These are phyloP conservation scores for Crepidodera aurea DNA, from an alignment of 2,888 invertebrate species.

Conservation along the genomic window DNA sequence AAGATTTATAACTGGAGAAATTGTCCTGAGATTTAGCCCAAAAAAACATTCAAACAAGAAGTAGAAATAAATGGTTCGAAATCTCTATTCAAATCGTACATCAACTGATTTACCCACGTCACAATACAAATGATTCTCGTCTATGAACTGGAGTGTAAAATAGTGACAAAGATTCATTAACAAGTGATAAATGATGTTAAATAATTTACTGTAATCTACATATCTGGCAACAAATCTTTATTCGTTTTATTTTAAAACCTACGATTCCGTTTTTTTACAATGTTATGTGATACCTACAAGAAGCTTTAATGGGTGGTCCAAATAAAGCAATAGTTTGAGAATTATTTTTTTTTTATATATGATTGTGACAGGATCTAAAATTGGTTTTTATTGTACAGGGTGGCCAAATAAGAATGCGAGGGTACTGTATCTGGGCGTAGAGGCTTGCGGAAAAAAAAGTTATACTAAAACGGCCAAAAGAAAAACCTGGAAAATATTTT, in stretches of 20 bases:
- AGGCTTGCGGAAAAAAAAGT: too few species aligned
- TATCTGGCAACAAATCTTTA: conserved; percentile 23
- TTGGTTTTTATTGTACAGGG: too few species aligned
- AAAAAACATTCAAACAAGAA: background rate
- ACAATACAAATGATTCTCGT: conserved; percentile 19
- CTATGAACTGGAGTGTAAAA: conserved; percentile 24
- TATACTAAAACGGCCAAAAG: too few species aligned
- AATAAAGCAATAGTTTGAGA: background rate
- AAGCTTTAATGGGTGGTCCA: conserved; percentile 6
- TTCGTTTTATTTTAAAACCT: conserved; percentile 17
- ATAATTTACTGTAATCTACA: conserved; percentile 21
- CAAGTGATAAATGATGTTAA: conserved; percentile 24
- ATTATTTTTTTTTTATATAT: too few species aligned
- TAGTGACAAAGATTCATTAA: conserved; percentile 19
- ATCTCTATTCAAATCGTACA: conserved; percentile 7
- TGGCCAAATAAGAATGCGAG: too few species aligned
- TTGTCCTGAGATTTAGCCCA: too few species aligned
- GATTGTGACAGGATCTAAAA: too few species aligned
- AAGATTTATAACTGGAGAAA: too few species aligned
- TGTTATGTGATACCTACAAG: conserved; percentile 8
- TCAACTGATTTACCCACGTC: conserved; percentile 1
- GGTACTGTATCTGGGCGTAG: too few species aligned
- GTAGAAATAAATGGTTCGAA: too few species aligned
- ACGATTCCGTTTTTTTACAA: conserved; percentile 9
- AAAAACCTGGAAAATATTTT: too few species aligned